Base-by-base conservation (phyloP, 1,140 invertebrate genomes). In the Steinernema feltiae region DNA sequence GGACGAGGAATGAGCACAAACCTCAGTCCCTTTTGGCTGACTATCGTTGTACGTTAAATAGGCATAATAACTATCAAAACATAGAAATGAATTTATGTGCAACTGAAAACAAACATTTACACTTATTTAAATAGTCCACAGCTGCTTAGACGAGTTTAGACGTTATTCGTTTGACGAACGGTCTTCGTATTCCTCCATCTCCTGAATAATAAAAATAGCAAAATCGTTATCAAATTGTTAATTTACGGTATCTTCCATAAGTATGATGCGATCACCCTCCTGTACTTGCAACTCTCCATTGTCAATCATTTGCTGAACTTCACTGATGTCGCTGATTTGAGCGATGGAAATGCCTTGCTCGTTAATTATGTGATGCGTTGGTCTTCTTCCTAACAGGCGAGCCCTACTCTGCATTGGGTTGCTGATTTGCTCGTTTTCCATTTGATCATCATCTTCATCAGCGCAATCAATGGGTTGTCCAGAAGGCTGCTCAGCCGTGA, bases 401-500 rank as follows among this genome's bases (percentile, higher is more conserved):
- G 15, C 3, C 24, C 53, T 63, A 63, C 24, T 63, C 53, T 7
- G 53, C 53, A 63, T 27, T 21, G 24, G 7, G 2, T 15, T 3
- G 15, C 53, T 27, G 24, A 63, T 15, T 12, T 7, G 53, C 53
- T 63, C 53, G 3, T 7, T 27, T 3, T 63, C 53, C 53, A 63
- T 63, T 7, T 63, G 53, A 3, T 63, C 53, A 17, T 63, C 53
- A 3, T 63, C 53, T 27, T 7, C 7, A 12, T 63, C 53, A 3
- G 53, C 53, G 24, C 3, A 15, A 21, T 63, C 24, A 3, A 63
- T 27, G 3, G 53, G 53, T 27, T 63, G 53, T 21, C 24, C 53
- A 12, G 53, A 63, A 12, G 74, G 74, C 30, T 75, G 53, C 35
- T 75, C 69, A n/a, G 32, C 48, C 15, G 27, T 41, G 30, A 76